phyloP scores from a whole-genome alignment of 1,140 invertebrate species.

The Luehdorfia chinensis region DNA sequence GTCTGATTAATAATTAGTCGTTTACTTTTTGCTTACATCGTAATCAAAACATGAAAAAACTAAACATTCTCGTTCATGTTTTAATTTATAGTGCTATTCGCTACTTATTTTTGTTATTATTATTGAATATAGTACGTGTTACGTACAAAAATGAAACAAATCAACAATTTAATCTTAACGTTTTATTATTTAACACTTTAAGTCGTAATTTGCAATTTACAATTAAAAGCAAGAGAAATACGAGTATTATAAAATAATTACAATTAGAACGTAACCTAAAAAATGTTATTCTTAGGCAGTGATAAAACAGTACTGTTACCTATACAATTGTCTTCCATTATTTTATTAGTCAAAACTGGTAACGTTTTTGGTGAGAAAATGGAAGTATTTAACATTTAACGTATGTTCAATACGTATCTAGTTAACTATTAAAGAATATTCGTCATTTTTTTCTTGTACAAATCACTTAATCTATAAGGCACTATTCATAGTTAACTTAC shows the following conservation, averaged over 20 bases:
- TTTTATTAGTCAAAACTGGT: conserved; percentile 45
- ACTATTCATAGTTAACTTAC: conserved; percentile 74
- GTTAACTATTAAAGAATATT: conserved; percentile 67
- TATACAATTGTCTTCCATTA: conserved; percentile 39
- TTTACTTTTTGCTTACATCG: too few relatives aligned
- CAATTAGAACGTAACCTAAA: conserved; percentile 46
- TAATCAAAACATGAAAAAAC: too few relatives aligned
- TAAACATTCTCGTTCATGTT: too few relatives aligned
- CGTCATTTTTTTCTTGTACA: conserved; percentile 40
- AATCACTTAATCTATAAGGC: conserved; percentile 68
- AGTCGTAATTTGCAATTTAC: conserved; percentile 71
- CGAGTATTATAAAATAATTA: conserved; percentile 58
- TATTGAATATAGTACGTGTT: too few relatives aligned
- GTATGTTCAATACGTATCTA: conserved; percentile 32
- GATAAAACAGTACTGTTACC: conserved; percentile 50
- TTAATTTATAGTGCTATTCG: too few relatives aligned
- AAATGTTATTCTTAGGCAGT: conserved; percentile 65
- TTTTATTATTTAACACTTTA: conserved; percentile 66
- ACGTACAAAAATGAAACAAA: conserved; percentile 35
- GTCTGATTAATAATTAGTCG: not conserved
- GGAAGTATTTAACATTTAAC: conserved; percentile 42
- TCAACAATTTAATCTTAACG: conserved; percentile 31
- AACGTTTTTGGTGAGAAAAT: conserved; percentile 68
- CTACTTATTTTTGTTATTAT: too few relatives aligned
- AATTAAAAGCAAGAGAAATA: conserved; percentile 55